Conservation (phyloP, 2,113 vertebrate genomes). For the Callorhinus ursinus region DNA sequence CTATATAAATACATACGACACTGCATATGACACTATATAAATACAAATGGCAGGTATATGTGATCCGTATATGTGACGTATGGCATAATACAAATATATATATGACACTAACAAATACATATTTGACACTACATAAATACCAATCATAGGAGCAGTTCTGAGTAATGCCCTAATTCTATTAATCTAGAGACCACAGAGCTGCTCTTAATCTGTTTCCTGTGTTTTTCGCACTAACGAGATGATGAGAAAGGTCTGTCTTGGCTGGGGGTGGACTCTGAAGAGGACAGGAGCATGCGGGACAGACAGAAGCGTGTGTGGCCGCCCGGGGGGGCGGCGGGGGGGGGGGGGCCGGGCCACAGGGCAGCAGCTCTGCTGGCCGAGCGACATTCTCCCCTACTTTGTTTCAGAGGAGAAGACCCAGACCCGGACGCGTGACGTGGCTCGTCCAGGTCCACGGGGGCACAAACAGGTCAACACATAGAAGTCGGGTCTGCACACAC, state of each 20-base stretch:
- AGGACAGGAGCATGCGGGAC: neutral
- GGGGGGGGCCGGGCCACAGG: neutral
- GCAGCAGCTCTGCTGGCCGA: rapidly evolving
- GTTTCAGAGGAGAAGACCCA: neutral
- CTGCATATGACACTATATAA: neutral
- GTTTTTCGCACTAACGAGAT: neutral
- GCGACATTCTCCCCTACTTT: neutral
- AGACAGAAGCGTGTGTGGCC: neutral
- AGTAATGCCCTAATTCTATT: neutral
- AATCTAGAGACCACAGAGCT: neutral
- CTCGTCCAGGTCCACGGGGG: neutral
- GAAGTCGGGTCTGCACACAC: neutral
- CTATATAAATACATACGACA: neutral
- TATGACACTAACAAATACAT: neutral
- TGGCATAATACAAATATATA: neutral
- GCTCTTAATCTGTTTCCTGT: neutral
- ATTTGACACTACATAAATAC: neutral
- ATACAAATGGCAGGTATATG: neutral
- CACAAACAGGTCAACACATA: neutral
- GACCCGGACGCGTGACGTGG: neutral
- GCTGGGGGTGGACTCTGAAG: neutral
- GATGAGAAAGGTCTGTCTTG: neutral
- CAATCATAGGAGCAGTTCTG: conserved; percentile 13
- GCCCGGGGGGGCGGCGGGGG: rapidly evolving
- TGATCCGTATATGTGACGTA: neutral